Conservation (phyloP, 2,888 invertebrate species). For the Petrolisthes manimaculis region DNA sequence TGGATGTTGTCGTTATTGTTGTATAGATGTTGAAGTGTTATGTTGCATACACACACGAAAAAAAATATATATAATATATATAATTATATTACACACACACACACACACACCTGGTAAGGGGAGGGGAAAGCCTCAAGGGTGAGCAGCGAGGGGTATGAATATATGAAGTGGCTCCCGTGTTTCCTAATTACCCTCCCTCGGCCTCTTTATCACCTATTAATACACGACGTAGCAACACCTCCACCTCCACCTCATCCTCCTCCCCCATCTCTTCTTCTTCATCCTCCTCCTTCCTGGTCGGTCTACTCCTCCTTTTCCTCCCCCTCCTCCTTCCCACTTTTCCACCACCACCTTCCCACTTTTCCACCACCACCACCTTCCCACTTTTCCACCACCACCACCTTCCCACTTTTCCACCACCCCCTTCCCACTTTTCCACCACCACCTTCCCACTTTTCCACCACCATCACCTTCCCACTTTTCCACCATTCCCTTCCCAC, state of each 20-base stretch:
- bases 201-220: constrained; percentile 16
- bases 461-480: background rate
- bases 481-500: background rate
- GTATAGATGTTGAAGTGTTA: too few relatives aligned
- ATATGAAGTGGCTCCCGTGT: constrained; percentile 6
- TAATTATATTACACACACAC: background rate
- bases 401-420: background rate
- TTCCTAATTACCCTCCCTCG: constrained; percentile 5
- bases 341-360: background rate
- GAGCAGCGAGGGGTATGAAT: background rate
- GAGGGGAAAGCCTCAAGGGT: background rate
- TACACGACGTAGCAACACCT: background rate
- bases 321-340: background rate
- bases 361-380: background rate
- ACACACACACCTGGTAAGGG: background rate
- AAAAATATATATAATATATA: too few relatives aligned
- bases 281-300: background rate
- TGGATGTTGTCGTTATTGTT: too few relatives aligned
- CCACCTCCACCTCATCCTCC: background rate
- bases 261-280: background rate
- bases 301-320: background rate
- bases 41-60: too few relatives aligned
- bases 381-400: background rate
- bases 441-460: background rate
- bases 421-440: background rate